Evolutionary conservation across 2,113 vertebrate genomes (phyloP), one percentile per base, ranked within the genome.

Genomic region (Willisornis vidua): DNA sequence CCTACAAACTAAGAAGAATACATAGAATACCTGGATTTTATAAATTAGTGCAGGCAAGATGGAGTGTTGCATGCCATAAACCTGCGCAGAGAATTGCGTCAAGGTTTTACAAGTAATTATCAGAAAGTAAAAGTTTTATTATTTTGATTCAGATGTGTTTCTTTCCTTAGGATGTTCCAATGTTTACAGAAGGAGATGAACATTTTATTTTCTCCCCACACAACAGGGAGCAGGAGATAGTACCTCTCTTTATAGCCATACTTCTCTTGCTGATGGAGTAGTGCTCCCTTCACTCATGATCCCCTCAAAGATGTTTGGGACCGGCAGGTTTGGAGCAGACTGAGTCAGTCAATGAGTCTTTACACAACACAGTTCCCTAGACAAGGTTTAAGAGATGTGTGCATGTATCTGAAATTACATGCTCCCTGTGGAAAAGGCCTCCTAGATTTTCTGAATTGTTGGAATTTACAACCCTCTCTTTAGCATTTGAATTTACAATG

Each of bases 401-500:
- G 39, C 3, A 3, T 39, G 17, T 5, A 29, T 46, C 52, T 49
- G 10, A 72, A 67, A 15, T 29, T 25, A 75, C 35, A n/a, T 14
- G 16, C 19, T 85, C 37, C 49, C 33, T 45, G 43, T 26, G 67
- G 73, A 91, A 83, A 13, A 66, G 59, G 54, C 77, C 73, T 92
- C 46, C 68, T n/a, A 62, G 35, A 93, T 95, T 75, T 93, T 93
- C 85, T 62, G 33, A 89, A 92, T 67, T 73, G 22, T 41, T 95
- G 45, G 37, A 31, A 11, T 85, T 90, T 74, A 29, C 79, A 92
- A 22, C 28, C n/a, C 55, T 85, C 49, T 68, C 37, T 70, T 85
- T 6, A 41, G 43, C 45, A 78, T 87, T 94, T 63, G 8, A 55
- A 73, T 71, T 63, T 85, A 81, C 67, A 96, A n/a, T 14, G 10